phyloP scores from a whole-genome alignment of 1,140 invertebrate genomes.

The Achroia grisella region DNA sequence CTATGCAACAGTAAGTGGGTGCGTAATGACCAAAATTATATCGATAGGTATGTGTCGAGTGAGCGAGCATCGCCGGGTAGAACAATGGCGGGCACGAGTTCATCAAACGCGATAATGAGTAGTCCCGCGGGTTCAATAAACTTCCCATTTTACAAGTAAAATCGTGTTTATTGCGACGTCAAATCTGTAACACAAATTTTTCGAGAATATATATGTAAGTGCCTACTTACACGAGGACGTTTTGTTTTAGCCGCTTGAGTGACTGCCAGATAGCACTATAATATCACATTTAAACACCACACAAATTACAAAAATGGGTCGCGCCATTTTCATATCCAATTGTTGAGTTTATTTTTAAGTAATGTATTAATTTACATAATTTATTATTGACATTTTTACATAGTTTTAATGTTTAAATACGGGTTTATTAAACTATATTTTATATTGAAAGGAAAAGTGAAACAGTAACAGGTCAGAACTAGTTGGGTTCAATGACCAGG shows the following conservation, averaged over 20 bases:
- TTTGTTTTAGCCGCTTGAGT: constrained; percentile 23
- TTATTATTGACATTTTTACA: not conserved
- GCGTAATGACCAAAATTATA: constrained; percentile 19
- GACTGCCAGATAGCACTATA: constrained; percentile 25
- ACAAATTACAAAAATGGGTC: not conserved
- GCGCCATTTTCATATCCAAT: not conserved
- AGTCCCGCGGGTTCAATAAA: constrained; percentile 67
- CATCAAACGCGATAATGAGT: constrained; percentile 67
- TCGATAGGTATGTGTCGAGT: constrained; percentile 15
- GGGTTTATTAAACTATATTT: no score
- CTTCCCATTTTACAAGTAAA: constrained; percentile 58
- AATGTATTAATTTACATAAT: no score
- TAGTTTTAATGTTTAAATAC: no score
- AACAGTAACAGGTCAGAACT: constrained; percentile 67
- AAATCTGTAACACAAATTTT: constrained; percentile 44
- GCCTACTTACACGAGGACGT: no score
- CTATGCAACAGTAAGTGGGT: constrained; percentile 4
- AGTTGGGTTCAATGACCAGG: constrained; percentile 63
- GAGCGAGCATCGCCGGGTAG: constrained; percentile 38
- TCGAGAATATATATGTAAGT: constrained; percentile 15
- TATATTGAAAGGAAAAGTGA: constrained; percentile 48
- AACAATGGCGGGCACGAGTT: constrained; percentile 61
- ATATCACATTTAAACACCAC: no score
- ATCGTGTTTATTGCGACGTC: constrained; percentile 46
- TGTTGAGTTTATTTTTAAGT: not conserved